phyloP scores from a whole-genome alignment of 2,888 invertebrate species.

The Temnothorax rugatulus region DNA sequence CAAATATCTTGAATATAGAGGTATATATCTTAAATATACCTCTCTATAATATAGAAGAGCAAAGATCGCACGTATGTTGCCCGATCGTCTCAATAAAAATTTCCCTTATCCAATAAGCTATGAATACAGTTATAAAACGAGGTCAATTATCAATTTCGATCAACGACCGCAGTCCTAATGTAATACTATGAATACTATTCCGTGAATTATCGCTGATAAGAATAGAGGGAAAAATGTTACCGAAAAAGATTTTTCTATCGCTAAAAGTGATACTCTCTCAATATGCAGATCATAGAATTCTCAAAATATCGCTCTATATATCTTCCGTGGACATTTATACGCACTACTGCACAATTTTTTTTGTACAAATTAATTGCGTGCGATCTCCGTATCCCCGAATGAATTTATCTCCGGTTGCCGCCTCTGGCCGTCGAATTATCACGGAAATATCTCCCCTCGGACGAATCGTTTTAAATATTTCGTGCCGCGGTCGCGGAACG shows the following conservation, averaged over 20 bases:
- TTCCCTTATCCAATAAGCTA: not conserved
- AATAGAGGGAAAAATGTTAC: not conserved
- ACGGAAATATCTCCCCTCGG: slow-evolving; percentile 16
- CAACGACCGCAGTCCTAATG: not conserved
- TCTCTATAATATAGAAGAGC: not conserved
- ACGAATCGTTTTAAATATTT: slow-evolving; percentile 19
- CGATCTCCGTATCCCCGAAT: not conserved
- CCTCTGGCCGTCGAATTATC: slow-evolving; percentile 1
- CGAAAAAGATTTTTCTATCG: not conserved
- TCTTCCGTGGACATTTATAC: not conserved
- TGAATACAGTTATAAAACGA: not conserved
- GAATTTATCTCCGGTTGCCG: slow-evolving; percentile 4
- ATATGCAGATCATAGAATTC: not conserved
- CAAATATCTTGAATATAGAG: no score
- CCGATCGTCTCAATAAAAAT: slow-evolving; percentile 16
- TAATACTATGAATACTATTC: not conserved
- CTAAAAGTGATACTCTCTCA: not conserved
- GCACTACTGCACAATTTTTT: not conserved
- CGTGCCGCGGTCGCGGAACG: not conserved
- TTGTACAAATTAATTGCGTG: not conserved
- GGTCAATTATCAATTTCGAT: slow-evolving; percentile 18
- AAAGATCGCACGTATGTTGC: not conserved
- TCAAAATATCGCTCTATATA: not conserved
- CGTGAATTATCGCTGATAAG: not conserved
- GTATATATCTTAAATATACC: no score